Evolutionary conservation across 2,888 invertebrate genomes (phyloP), one percentile per base, ranked within the genome.

Genomic region (Chelonus formosanus): DNA sequence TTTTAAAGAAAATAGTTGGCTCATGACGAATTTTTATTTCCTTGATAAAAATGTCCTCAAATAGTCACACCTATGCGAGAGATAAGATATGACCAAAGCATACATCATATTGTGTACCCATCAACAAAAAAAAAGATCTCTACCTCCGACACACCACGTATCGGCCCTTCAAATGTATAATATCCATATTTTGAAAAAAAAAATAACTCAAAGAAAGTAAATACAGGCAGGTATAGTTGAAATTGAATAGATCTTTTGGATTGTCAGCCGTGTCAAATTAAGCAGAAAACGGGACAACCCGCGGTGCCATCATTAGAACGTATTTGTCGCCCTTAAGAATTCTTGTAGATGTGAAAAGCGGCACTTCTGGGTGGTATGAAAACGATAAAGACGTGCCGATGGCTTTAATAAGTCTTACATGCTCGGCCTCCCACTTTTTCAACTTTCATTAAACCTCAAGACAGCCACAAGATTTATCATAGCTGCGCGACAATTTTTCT

Each of bases 261-360:
- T 6, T 34, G 48, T 35, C 44, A 62, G 35, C 56, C 61, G 62
- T 66, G 66, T 66, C 57, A 62, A 66, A 66, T 66, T 62, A 57
- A 43, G 61, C 57, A 44, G 35, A 62, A 54, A 62, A 62, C 62
- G 54, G 54, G 54, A 54, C 64, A 36, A 47, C 60, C 50, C 57
- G 20, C 31, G 20, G 61, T 5, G 40, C n/a, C n/a, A 34, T 61
- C 61, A 66, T 66, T 57, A 66, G 34, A 31, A 36, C 3, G 44
- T 50, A 57, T 66, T 66, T 56, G 48, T 60, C 57, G 47, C 50
- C 44, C 44, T 53, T 50, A 45, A 31, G 56, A 56, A 61, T 44
- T 50, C 44, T 55, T 43, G 3, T 20, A 52, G 34, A 58, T 8
- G 57, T 52, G 52, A 64, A 64, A 57, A 58, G 36, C 52, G 52